These are phyloP conservation scores for Myotis daubentonii DNA, from an alignment of 2,797 vertebrate species.

Conservation along the genomic window DNA sequence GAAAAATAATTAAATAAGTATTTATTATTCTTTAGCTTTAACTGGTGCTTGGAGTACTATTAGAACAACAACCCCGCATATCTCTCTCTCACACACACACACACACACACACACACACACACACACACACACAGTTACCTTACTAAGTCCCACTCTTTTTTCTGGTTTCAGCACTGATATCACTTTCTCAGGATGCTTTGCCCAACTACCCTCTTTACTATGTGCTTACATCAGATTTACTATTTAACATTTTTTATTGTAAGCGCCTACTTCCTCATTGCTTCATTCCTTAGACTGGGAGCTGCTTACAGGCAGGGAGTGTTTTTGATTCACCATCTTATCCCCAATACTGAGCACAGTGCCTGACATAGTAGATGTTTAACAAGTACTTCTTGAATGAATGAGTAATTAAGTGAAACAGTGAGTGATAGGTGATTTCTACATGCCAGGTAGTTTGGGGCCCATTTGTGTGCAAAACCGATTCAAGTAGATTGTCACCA, in stretches of 20 bases:
- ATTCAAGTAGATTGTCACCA: neutral
- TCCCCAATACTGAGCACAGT: neutral
- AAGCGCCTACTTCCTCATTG: neutral
- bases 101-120: neutral
- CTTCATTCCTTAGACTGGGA: neutral
- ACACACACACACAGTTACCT: neutral
- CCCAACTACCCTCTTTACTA: neutral
- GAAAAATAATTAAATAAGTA: neutral
- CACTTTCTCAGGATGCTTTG: neutral
- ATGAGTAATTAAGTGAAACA: neutral
- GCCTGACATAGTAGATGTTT: neutral
- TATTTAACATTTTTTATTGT: neutral
- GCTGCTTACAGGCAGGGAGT: neutral
- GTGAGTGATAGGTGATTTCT: neutral
- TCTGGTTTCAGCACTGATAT: neutral
- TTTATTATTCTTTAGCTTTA: neutral
- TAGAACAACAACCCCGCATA: neutral
- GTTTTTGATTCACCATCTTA: neutral
- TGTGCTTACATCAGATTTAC: neutral
- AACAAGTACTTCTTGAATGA: neutral
- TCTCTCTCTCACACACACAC: neutral
- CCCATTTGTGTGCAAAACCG: neutral
- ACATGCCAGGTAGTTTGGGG: neutral
- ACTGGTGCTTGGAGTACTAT: neutral
- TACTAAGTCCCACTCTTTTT: neutral